Base-by-base conservation (phyloP, 2,113 vertebrate genomes). In the Cynocephalus volans region DNA sequence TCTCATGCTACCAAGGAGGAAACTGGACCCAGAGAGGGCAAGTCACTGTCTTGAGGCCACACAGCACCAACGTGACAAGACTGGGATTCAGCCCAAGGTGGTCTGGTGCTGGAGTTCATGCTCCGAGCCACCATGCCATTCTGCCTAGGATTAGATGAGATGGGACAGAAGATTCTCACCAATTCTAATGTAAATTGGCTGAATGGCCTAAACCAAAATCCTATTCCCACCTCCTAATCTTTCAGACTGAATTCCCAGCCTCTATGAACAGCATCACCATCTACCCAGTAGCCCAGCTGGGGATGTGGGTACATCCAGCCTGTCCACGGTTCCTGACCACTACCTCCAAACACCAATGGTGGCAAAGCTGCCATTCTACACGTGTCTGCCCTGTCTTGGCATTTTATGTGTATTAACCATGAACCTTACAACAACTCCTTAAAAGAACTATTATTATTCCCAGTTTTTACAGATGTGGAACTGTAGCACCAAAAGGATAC, bases 321-420 rank as follows among this genome's bases (percentile, higher is more conserved):
- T 5, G 2, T 1, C 36, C 23, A 23, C 17, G 18, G 33, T 12
- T 67, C 18, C 82, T 18, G 48, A 65, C 23, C 5, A 28, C 23
- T 28, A 6, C 18, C 23, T 81, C 54, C 1, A 2, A 60, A 5
- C 12, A 33, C 0, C 0, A 56, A 24, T 4, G 60, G 21, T 0
- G 13, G 33, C 70, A 18, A 36, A 23, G 11, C 65, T 18, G 9
- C 14, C 8, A 0, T 48, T 28, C 76, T 28, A 1, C 1, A 7
- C 0, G 5, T 1, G 41, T 54, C 2, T 0, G 15, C 5, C 15
- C 33, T 33, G 23, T 24, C 21, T 45, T 21, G n/a, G 12, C 8
- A 10, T 50, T 70, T 33, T 1, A 2, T 0, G 4, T 3, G 36
- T 8, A 45, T 11, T 26, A 28, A n/a, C 72, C 18, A 8, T 0